Evolutionary conservation across 2,888 invertebrate genomes (phyloP).

Genomic region (Drosophila antonietae): DNA sequence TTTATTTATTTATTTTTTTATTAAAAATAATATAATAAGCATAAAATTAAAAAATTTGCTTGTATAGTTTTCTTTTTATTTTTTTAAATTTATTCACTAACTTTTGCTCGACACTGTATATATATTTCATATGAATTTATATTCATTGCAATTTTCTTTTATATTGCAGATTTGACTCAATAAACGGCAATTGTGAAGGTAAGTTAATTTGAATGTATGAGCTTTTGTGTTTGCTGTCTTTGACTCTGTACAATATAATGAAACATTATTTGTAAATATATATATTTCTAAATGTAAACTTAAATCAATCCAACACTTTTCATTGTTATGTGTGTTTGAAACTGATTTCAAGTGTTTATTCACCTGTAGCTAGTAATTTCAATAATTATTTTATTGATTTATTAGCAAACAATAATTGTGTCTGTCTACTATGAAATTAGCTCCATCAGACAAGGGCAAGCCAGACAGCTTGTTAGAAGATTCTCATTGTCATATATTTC

Average conservation of each 20-base stretch:
- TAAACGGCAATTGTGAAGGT: neutral
- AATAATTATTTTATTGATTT: neutral
- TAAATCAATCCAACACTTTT: neutral
- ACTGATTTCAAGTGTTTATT: too few relatives aligned
- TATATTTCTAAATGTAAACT: neutral
- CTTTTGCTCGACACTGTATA: neutral
- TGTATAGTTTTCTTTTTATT: neutral
- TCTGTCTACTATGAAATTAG: neutral
- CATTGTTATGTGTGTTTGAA: too few relatives aligned
- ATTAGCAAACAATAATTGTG: neutral
- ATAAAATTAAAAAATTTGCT: too few relatives aligned
- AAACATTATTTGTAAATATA: too few relatives aligned
- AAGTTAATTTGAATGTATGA: conserved; percentile 5
- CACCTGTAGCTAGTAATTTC: neutral
- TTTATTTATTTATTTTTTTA: too few relatives aligned
- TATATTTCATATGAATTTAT: neutral
- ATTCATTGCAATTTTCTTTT: neutral
- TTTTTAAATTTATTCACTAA: too few relatives aligned
- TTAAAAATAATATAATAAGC: too few relatives aligned
- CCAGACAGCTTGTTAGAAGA: neutral
- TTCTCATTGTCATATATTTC: neutral
- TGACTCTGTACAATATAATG: neutral
- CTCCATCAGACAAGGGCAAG: neutral
- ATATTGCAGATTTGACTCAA: conserved; percentile 27
- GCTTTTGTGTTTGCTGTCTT: neutral